phyloP scores from a whole-genome alignment of 2,113 vertebrate genomes.

The Glareola pratincola region DNA sequence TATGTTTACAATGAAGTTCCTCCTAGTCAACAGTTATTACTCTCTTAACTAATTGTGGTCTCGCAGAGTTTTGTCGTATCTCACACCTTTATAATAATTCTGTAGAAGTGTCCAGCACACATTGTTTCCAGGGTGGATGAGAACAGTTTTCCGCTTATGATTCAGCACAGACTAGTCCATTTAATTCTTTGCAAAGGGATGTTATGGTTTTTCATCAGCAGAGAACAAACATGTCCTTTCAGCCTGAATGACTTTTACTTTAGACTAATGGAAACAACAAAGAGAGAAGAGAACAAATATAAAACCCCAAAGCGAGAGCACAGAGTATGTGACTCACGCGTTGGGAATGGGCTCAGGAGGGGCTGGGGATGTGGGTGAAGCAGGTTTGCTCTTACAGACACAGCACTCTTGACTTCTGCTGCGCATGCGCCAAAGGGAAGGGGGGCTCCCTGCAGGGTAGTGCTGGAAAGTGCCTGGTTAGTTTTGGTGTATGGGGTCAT shows the following conservation, averaged over 20 bases:
- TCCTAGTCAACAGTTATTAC: background rate
- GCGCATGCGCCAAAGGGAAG: background rate
- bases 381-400: background rate
- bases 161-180: background rate
- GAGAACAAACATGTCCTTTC: background rate
- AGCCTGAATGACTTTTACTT: slow-evolving; percentile 19
- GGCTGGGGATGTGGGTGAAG: background rate
- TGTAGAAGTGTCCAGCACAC: background rate
- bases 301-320: background rate
- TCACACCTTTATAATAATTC: background rate
- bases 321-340: fast-evolving
- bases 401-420: background rate
- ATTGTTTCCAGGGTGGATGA: background rate
- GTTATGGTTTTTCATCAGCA: background rate
- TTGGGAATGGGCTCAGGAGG: background rate
- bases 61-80: background rate
- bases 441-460: background rate
- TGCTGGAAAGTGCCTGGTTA: background rate
- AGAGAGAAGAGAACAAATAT: background rate
- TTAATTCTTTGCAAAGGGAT: background rate
- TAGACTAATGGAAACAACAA: background rate
- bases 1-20: background rate
- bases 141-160: background rate
- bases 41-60: background rate
- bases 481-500: background rate